These are phyloP conservation scores for Cyprinus carpio DNA, from an alignment of 2,113 vertebrate genomes.

Conservation along the genomic window DNA sequence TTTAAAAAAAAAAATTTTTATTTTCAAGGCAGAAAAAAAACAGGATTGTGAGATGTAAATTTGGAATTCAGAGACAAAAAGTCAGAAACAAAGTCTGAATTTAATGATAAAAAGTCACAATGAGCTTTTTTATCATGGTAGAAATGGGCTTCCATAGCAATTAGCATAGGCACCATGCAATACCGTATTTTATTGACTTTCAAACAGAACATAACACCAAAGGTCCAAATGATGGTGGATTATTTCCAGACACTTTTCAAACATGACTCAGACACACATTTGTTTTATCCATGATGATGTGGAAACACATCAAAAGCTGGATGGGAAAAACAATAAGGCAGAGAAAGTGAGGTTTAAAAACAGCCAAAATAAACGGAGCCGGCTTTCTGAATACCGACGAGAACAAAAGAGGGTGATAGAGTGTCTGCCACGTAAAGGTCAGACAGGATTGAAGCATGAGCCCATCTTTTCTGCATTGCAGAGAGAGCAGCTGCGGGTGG, in stretches of 20 bases:
- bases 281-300: not conserved
- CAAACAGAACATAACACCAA: not conserved
- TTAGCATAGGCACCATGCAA: not conserved
- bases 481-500: constrained; percentile 67
- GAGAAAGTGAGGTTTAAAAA: constrained; percentile 28
- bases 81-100: too few relatives aligned
- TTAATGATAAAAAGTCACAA: too few relatives aligned
- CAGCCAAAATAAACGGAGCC: constrained; percentile 27
- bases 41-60: too few relatives aligned
- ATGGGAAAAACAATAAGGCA: not conserved
- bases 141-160: not conserved
- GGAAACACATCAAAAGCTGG: not conserved
- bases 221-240: not conserved
- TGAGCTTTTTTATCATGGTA: not conserved
- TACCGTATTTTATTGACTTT: not conserved
- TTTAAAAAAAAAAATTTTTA: too few relatives aligned
- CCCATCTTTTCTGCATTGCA: constrained; percentile 70
- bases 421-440: constrained; percentile 57
- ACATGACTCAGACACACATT: constrained; percentile 5
- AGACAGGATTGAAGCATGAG: constrained; percentile 57
- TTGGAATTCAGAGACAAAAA: too few relatives aligned
- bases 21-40: too few relatives aligned
- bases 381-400: constrained; percentile 42
- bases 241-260: not conserved
- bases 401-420: constrained; percentile 49